Base-by-base conservation (phyloP, 2,797 vertebrate species). In the Clarias platycephalus region DNA sequence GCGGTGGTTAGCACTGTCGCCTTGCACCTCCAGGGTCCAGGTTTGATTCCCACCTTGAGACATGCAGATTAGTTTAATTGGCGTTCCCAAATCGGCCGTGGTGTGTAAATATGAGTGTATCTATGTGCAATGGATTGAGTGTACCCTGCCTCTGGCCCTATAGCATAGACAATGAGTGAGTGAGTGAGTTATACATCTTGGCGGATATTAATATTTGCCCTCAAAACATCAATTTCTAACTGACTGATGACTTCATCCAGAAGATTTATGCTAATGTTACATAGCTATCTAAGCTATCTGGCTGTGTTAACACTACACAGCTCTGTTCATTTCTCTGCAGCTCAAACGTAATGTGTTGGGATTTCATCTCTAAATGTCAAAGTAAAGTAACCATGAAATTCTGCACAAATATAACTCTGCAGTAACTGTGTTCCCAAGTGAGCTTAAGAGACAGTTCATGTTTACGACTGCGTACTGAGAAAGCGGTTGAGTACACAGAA, bases 341-440 rank as follows among this genome's bases (percentile, higher is more conserved):
- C 31, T 62, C 22, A 62, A 4, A 40, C 3, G 13, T 76, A 58
- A 76, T 76, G 71, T 76, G 53, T 22, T 57, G 34, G 58, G 76
- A 78, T 78, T 37, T 78, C n/a, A 63, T 13, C 57, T 78, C 22
- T 60, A 55, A 75, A 75, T 31, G 71, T 75, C 71, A 75, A 75
- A 6, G 28, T 44, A 40, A 12, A 76, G 10, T 44, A 62, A 44
- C 34, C 58, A 78, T 78, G 58, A 63, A 44, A 44, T 20, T 28
- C 66, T 37, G 31, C 40, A 49, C 40, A 74, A 58, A 62, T 3
- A 13, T 37, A 78, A 78, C 62, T 62, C 57, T 24, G 55, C 57
- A 62, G 75, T 24, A 26, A 24, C 28, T 37, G 55, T 24, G 10
- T 37, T 40, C 75, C 31, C 57, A 37, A 16, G 55, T 78, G 31